Evolutionary conservation across 2,797 vertebrate genomes (phyloP), one percentile per base, ranked within the genome.

Genomic region (Betta splendens): DNA sequence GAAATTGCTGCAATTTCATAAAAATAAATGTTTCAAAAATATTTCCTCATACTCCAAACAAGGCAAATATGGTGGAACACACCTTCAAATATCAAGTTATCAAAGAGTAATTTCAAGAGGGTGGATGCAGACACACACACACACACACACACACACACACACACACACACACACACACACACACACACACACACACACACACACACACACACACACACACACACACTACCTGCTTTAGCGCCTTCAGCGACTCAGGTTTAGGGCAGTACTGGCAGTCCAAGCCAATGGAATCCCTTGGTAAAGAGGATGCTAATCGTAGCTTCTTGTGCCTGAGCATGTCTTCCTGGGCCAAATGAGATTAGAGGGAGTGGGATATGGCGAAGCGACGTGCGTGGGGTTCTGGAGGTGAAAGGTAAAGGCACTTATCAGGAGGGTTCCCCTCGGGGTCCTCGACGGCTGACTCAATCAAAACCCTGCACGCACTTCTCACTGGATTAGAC

Each of bases 371-470:
- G 83, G 82, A 85, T 84, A 84, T 36, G 70, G 75, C 26, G 69
- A 64, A 85, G 82, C 62, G 79, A 82, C 81, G 85, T 85, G 89
- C 76, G 85, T 87, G 88, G 88, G 87, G 89, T 89, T 91, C 86
- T 88, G 89, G 91, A 93, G 92, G 92, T 93, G 92, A 93, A 93
- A 93, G 92, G 92, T 93, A 93, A 93, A 92, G 89, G 89, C 90
- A 92, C 92, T 92, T 92, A 93, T 93, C 91, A 89, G 89, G 73
- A 90, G 83, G 88, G 85, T 81, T 83, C 87, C 89, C 86, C 84
- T 85, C 84, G 65, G 90, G 92, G 90, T 89, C 85, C 74, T 76
- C 63, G 43, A 66, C 77, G 86, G 85, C 89, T 92, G 89, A 91
- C 91, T 93, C 91, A 92, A 93, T 93, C 92, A 92, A 91, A 92